Base-by-base conservation (phyloP, 2,888 invertebrate species). In the Ichneumoninae sp. region DNA sequence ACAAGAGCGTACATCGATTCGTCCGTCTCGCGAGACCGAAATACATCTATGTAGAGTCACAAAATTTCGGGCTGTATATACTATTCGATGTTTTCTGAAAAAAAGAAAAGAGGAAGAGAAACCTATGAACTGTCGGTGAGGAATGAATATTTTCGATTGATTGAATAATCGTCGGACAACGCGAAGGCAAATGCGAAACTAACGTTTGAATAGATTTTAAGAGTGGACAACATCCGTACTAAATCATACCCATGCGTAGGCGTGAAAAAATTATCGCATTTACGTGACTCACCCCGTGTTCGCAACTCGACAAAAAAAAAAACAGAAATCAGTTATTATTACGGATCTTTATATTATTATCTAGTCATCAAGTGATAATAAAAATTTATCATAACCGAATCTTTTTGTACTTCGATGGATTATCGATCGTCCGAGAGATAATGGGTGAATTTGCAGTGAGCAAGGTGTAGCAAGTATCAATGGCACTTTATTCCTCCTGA, bases 351-450 rank as follows among this genome's bases (percentile, higher is more conserved):
- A 92, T 93, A 93, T 93, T 93, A 93, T 92, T 92, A 92, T 93
- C 93, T 93, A 93, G 93, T 93, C 93, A 93, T 91, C 91, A 90
- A 92, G 92, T 92, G 93, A 93, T 93, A 93, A 93, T 93, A 93
- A 93, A 92, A 92, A 92, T 91, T 93, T 91, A 92, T 92, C 91
- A 92, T 93, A 93, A 93, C 91, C 92, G 91, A 91, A 66, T 76
- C 50, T 54, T 54, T 40, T 71, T 69, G 7, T 57, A 30, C 30
- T 52, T 54, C 26, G 33, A 47, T 16, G 44, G 16, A 47, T 44
- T 44, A 44, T 44, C 13, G 44, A 13, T 47, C 44, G 44, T 47
- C 4, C 44, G 4, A 2, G 44, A 16, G 16, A 47, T 16, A 47
- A 52, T 52, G 52, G 7, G 19, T 19, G n/a, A n/a, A 7, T 52